These are phyloP conservation scores for Lindbergichthys nudifrons DNA, from an alignment of 2,797 vertebrate species.

Conservation along the genomic window DNA sequence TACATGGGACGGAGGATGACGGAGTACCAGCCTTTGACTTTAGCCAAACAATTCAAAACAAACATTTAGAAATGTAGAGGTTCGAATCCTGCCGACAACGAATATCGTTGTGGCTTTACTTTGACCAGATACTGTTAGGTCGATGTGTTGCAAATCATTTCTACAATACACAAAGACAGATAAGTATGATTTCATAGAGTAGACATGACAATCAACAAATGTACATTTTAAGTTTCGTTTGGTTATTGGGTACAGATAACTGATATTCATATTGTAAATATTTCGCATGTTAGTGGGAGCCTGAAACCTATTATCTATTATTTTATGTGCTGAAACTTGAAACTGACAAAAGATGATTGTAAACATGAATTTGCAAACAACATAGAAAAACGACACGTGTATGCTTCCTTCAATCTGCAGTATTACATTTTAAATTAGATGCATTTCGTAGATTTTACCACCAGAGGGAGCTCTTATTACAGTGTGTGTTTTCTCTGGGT, in stretches of 20 bases:
- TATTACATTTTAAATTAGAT: neutral
- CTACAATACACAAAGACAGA: too few relatives aligned
- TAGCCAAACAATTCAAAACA: too few relatives aligned
- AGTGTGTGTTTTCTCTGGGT: neutral
- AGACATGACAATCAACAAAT: too few relatives aligned
- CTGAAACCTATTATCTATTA: neutral
- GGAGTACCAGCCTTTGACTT: too few relatives aligned
- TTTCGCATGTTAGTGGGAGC: neutral
- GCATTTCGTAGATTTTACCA: neutral
- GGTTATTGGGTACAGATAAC: too few relatives aligned
- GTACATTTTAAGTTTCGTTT: too few relatives aligned
- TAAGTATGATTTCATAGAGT: too few relatives aligned
- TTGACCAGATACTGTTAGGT: neutral
- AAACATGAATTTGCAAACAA: neutral
- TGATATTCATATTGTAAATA: too few relatives aligned
- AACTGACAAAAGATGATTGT: neutral
- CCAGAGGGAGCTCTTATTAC: neutral
- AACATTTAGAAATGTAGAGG: constrained; percentile 48
- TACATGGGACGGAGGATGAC: too few relatives aligned
- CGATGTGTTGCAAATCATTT: neutral
- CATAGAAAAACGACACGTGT: too few relatives aligned
- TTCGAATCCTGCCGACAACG: constrained; percentile 83
- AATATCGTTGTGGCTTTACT: accelerated
- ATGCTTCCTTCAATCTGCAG: neutral
- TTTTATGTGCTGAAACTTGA: neutral